Evolutionary conservation across 92 coral and sea anemone species (phyloP).

Genomic region (Epizoanthus rinbou): DNA sequence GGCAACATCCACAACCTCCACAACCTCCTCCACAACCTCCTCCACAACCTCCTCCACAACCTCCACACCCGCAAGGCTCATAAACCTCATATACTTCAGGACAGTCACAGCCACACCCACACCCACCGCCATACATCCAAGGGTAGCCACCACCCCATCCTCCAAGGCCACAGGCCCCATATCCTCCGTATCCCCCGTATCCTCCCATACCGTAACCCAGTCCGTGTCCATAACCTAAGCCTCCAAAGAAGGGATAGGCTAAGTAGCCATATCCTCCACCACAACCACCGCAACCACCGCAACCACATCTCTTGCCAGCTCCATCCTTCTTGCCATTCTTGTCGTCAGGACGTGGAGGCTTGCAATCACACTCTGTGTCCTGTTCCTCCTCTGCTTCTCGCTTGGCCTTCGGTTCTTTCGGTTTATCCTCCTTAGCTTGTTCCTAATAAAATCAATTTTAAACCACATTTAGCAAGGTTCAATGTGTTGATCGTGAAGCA

Average conservation of each 20-base stretch:
- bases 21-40: slow-evolving; percentile 58
- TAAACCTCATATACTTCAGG: too few species aligned
- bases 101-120: slow-evolving; percentile 42
- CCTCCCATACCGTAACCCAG: slow-evolving; percentile 65
- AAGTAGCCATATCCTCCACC: slow-evolving; percentile 18
- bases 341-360: slow-evolving; percentile 42
- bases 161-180: slow-evolving; percentile 48
- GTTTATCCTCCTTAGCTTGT: slow-evolving; percentile 31
- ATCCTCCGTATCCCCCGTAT: slow-evolving; percentile 41
- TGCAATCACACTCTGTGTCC: slow-evolving; percentile 67
- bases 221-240: slow-evolving; percentile 62
- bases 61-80: slow-evolving; percentile 33
- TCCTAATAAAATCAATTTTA: neutral
- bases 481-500: too few species aligned
- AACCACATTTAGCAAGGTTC: too few species aligned
- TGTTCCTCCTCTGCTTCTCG: slow-evolving; percentile 51
- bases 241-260: slow-evolving; percentile 62
- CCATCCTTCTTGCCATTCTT: slow-evolving; percentile 14
- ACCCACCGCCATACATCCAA: slow-evolving; percentile 53
- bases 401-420: slow-evolving; percentile 37
- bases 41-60: slow-evolving; percentile 62
- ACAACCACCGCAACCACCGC: slow-evolving; percentile 37
- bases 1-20: slow-evolving; percentile 56
- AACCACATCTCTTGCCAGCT: slow-evolving; percentile 29
- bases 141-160: slow-evolving; percentile 53